Evolutionary conservation across 2,797 vertebrate species (phyloP).

Genomic region (Gymnothorax reevesii): DNA sequence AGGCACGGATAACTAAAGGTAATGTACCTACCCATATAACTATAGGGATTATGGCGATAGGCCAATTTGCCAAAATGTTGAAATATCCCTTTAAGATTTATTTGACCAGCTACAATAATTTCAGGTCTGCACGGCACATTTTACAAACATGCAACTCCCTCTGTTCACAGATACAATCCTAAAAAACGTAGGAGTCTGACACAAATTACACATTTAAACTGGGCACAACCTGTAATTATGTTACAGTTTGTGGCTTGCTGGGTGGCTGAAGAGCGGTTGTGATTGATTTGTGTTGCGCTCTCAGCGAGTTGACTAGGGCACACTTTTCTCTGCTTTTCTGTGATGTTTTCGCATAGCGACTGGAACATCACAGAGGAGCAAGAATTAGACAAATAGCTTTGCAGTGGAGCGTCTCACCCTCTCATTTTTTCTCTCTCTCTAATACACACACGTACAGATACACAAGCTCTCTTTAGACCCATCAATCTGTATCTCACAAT

Average conservation of each 20-base stretch:
- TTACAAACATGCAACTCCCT: slow-evolving; percentile 7
- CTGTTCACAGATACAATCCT: not conserved
- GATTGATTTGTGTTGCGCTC: slow-evolving; percentile 1
- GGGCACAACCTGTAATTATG: slow-evolving; percentile 21
- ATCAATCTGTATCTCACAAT: not conserved
- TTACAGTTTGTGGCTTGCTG: not conserved
- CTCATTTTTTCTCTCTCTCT: not conserved
- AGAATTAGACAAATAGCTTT: not conserved
- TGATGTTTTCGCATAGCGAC: not conserved
- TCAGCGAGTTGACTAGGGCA: not conserved
- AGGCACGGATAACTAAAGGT: too few relatives aligned
- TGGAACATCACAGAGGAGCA: not conserved
- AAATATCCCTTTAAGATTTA: too few relatives aligned
- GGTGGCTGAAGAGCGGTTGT: not conserved
- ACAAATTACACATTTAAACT: slow-evolving; percentile 25
- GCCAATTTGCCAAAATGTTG: too few relatives aligned
- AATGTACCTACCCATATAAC: too few relatives aligned
- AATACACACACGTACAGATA: not conserved
- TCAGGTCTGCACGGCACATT: not conserved
- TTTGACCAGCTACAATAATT: not conserved
- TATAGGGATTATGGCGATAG: too few relatives aligned
- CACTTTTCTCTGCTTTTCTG: not conserved
- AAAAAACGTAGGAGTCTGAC: slow-evolving; percentile 16
- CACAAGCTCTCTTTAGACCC: not conserved
- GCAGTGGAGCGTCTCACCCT: not conserved